Evolutionary conservation across 2,797 vertebrate species (phyloP).

Genomic region (Mormyrops boulengeri): DNA sequence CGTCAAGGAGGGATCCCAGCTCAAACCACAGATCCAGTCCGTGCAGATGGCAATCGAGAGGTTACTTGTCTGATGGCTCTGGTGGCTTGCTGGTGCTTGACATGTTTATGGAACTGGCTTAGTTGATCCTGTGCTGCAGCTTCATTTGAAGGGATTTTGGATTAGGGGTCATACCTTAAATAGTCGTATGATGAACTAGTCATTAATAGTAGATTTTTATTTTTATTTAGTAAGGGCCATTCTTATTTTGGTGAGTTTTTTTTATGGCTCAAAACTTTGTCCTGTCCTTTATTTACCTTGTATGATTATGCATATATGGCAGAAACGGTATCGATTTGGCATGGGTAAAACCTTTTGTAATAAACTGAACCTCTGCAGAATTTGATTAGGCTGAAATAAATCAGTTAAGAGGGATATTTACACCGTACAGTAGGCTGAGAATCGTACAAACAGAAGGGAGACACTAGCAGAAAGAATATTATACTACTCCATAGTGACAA

Average conservation of each 20-base stretch:
- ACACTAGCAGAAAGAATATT: not conserved
- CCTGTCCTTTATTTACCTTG: not conserved
- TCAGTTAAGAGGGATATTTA: not conserved
- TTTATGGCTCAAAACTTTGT: not conserved
- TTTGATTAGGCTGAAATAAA: not conserved
- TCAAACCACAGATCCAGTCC: slow-evolving; percentile 94
- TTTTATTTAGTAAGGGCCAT: not conserved
- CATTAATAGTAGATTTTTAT: not conserved
- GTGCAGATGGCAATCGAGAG: slow-evolving; percentile 90
- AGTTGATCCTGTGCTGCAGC: not conserved
- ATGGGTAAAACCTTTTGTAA: not conserved
- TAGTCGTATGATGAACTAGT: not conserved
- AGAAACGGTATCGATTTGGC: not conserved
- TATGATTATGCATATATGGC: not conserved
- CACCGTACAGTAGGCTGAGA: not conserved
- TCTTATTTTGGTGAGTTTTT: not conserved
- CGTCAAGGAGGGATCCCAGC: slow-evolving; percentile 94
- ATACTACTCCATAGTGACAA: not conserved
- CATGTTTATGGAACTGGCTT: not conserved
- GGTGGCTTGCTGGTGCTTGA: not conserved
- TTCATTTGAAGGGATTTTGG: not conserved
- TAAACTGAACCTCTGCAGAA: not conserved
- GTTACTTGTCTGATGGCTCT: slow-evolving; percentile 74
- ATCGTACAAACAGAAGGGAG: not conserved
- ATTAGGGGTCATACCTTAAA: not conserved